Conservation (phyloP, 2,113 vertebrate genomes). For the Bothrops jararaca region DNA sequence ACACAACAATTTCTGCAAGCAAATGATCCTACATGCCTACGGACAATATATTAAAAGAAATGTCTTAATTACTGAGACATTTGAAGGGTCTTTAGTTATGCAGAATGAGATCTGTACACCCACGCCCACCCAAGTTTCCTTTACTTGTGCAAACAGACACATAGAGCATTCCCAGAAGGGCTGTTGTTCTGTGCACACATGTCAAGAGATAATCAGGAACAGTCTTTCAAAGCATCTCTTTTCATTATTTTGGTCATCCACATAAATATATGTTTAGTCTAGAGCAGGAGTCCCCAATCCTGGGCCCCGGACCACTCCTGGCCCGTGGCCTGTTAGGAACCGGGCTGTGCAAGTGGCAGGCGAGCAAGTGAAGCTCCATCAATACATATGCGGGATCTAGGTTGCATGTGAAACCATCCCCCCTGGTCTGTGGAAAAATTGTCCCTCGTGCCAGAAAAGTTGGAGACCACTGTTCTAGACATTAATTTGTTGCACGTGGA, state of each 20-base stretch:
- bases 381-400: neutral
- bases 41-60: neutral
- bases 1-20: neutral
- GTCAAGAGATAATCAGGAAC: neutral
- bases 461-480: neutral
- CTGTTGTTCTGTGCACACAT: neutral
- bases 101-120: neutral
- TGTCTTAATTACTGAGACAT: neutral
- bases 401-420: neutral
- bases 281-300: neutral
- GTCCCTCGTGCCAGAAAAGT: neutral
- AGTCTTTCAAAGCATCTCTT: neutral
- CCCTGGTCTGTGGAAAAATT: neutral
- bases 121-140: neutral
- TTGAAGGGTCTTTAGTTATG: neutral
- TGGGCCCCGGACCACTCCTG: neutral
- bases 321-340: neutral
- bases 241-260: neutral
- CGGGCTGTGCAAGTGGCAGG: neutral
- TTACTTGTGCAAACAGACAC: neutral
- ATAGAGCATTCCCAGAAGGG: neutral
- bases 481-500: neutral
- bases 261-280: neutral
- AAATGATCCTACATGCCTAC: neutral
- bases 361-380: neutral